Base-by-base conservation (phyloP, 2,797 vertebrate genomes). In the Betta splendens region DNA sequence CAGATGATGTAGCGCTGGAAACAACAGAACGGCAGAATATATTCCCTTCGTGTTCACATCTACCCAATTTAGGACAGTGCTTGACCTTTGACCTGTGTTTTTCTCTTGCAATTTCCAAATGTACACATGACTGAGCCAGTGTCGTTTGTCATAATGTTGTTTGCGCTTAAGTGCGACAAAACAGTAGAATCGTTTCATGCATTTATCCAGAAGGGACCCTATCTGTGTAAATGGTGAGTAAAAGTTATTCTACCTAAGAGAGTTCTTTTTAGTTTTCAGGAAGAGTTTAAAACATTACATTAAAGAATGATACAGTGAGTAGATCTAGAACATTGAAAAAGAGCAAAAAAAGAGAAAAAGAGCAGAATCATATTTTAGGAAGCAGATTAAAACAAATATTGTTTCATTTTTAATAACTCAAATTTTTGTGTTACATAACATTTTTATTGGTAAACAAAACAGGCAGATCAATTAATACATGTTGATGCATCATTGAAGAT, bases 1-100 rank as follows among this genome's bases (percentile, higher is more conserved):
- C 9, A 20, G 38, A 53, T 13, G 32, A 13, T 13, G 15, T 23
- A 18, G 13, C 12, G 3, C 5, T 33, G 17, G 9, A 48, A 43
- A 46, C 15, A 48, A 16, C 13, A 36, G 10, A 39, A 50, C 49
- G 7, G 54, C 16, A 29, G 2, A 35, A 20, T 49, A 7, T n/a
- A 23, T 17, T 31, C 13, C 28, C 32, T 8, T 37, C n/a, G 52
- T 29, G 35, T 20, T 58, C 8, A 42, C 5, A 38, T 16, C 4
- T 7, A 25, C 8, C 7, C 3, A 42, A 18, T 57, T 69, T 25
- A 52, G 21, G 23, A 9, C 52, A 57, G 21, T 3, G 11, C 66
- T 66, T 65, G 61, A 83, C 64, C 47, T 66, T 55, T 80, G 60
- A 78, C 64, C 64, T 60, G 23, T 5, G 10, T 37, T 13, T 46